phyloP scores from a whole-genome alignment of 2,797 vertebrate species.

The Acanthornis magna region DNA sequence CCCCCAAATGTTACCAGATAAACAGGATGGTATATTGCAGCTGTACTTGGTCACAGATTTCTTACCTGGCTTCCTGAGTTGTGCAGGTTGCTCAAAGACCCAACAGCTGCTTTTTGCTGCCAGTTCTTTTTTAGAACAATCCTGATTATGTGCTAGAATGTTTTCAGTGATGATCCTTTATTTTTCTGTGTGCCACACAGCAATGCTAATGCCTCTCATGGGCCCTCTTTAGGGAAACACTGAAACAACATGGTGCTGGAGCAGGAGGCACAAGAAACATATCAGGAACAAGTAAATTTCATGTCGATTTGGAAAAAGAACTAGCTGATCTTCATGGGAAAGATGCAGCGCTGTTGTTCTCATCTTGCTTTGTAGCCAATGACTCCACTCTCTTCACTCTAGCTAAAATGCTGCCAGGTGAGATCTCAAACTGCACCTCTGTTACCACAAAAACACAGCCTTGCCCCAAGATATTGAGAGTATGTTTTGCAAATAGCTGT shows the following conservation, averaged over 20 bases:
- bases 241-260: constrained; percentile 91
- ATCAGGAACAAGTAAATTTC: constrained; percentile 96
- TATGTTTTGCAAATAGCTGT: not conserved
- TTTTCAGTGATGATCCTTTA: not conserved
- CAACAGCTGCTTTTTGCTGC: not conserved
- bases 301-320: constrained; percentile 92
- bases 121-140: not conserved
- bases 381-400: constrained; percentile 97
- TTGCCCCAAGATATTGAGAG: not conserved
- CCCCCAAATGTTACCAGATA: not conserved
- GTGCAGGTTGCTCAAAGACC: not conserved
- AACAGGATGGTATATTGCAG: not conserved
- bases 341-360: constrained; percentile 92
- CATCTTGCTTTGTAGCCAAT: constrained; percentile 97
- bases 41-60: not conserved
- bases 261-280: constrained; percentile 97
- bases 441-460: not conserved
- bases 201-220: not conserved
- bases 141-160: not conserved
- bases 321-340: constrained; percentile 94
- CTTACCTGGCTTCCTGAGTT: not conserved
- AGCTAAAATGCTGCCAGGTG: constrained; percentile 94
- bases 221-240: constrained; percentile 80
- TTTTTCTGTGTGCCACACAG: not conserved
- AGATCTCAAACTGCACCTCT: not conserved